Conservation (phyloP, 2,888 invertebrate species). For the Seira musarum region DNA sequence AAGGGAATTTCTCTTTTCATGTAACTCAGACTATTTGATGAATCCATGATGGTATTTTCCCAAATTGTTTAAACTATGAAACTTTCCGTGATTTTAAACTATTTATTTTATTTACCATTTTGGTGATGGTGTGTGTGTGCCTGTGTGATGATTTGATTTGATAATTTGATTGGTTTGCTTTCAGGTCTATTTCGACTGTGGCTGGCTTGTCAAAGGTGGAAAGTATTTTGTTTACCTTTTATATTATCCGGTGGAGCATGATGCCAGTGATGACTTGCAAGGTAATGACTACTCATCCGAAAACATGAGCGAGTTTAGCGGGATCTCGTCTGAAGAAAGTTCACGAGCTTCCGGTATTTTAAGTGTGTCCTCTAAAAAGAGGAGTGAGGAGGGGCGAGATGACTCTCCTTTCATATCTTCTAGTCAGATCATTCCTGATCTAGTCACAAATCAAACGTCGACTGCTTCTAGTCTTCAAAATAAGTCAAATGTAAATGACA, state of each 20-base stretch:
- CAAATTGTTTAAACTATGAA: too few species aligned
- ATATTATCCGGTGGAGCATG: slow-evolving; percentile 15
- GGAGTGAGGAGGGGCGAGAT: background rate
- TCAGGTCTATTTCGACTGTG: slow-evolving; percentile 77
- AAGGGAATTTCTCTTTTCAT: too few species aligned
- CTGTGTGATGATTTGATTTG: too few species aligned
- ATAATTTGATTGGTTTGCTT: background rate
- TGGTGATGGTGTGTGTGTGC: background rate
- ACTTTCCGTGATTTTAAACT: too few species aligned
- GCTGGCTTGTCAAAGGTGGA: slow-evolving; percentile 83
- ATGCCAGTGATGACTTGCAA: background rate
- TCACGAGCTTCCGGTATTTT: slow-evolving; percentile 23
- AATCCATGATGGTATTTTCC: too few species aligned
- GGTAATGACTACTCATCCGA: background rate
- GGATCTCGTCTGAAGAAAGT: slow-evolving; percentile 11
- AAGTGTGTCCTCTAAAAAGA: background rate
- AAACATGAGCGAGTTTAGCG: slow-evolving; percentile 2
- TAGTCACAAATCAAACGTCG: slow-evolving; percentile 27
- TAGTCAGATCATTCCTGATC: slow-evolving; percentile 22
- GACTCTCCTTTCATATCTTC: background rate
- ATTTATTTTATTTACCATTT: slow-evolving; percentile 11
- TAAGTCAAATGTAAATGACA: slow-evolving; percentile 12
- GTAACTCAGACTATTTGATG: too few species aligned
- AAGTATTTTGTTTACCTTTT: slow-evolving; percentile 74
- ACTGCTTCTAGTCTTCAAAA: slow-evolving; percentile 19